Evolutionary conservation across 37 sponge, comb jelly and placozoan genomes (phyloP).

Genomic region (Aphrocallistes beatrix): DNA sequence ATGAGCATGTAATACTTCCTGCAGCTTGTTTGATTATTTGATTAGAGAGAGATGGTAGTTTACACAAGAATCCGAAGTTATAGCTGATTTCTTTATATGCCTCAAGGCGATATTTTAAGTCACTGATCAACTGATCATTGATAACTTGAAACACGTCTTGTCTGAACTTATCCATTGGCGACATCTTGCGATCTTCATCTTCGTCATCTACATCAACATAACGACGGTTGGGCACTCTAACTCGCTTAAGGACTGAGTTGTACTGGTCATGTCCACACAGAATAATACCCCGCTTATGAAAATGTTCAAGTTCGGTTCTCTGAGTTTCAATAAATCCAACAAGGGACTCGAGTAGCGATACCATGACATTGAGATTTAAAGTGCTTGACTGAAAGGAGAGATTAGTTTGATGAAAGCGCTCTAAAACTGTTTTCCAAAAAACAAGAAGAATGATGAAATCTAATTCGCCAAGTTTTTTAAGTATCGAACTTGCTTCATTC

Average conservation of each 20-base stretch:
- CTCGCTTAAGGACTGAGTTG: conserved; percentile 19
- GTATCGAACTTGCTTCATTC: conserved; percentile 13
- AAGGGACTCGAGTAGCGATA: conserved; percentile 19
- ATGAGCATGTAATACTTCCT: conserved; percentile 17
- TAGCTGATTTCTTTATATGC: conserved; percentile 16
- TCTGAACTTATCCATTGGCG: conserved; percentile 19
- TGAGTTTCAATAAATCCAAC: conserved; percentile 19
- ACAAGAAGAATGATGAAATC: conserved; percentile 17
- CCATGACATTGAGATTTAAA: conserved; percentile 18
- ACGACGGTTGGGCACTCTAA: conserved; percentile 18
- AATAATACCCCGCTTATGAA: conserved; percentile 19
- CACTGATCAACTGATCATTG: not conserved
- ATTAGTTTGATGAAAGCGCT: conserved; percentile 17
- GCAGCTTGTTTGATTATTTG: conserved; percentile 17
- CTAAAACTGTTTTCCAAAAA: conserved; percentile 13
- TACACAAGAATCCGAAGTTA: conserved; percentile 20
- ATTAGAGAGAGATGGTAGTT: conserved; percentile 15
- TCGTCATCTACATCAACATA: conserved; percentile 7
- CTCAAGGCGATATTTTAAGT: conserved; percentile 14
- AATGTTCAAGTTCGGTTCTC: conserved; percentile 18
- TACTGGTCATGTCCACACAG: conserved; percentile 19
- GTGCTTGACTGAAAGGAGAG: conserved; percentile 19
- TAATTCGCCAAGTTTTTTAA: conserved; percentile 19
- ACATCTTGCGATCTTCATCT: conserved; percentile 12
- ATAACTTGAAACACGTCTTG: conserved; percentile 18